Evolutionary conservation across 2,113 vertebrate genomes (phyloP).

Genomic region (Lamprotornis superbus): DNA sequence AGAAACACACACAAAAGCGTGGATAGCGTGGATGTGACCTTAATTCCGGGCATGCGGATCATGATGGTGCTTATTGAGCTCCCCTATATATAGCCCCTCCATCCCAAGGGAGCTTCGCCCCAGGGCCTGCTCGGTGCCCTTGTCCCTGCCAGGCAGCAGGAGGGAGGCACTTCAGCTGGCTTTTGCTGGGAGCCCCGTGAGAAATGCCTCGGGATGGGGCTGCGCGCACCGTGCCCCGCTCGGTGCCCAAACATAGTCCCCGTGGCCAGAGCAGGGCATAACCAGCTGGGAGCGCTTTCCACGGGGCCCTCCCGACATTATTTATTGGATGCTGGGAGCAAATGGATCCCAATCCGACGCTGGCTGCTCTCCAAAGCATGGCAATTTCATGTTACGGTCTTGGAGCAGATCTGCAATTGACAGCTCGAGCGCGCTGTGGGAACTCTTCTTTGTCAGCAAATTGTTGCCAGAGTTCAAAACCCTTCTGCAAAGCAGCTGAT

Average conservation of each 20-base stretch:
- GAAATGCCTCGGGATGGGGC: slow-evolving; percentile 16
- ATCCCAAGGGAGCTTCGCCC: slow-evolving; percentile 25
- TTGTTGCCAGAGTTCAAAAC: background rate
- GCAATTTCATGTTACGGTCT: background rate
- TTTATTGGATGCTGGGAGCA: background rate
- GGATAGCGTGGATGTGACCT: background rate
- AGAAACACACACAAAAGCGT: background rate
- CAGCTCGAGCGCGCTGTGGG: background rate
- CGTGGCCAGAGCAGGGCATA: slow-evolving; percentile 4
- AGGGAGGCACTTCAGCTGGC: slow-evolving; percentile 54
- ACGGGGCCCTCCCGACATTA: background rate
- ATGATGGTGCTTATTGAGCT: slow-evolving; percentile 65
- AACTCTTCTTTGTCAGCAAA: background rate
- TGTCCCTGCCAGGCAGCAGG: background rate
- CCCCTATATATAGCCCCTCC: slow-evolving; percentile 74
- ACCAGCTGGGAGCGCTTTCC: slow-evolving; percentile 40
- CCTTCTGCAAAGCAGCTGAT: background rate
- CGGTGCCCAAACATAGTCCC: slow-evolving; percentile 66
- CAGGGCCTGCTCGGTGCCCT: slow-evolving; percentile 59
- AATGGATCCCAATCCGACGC: background rate
- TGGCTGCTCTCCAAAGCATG: slow-evolving; percentile 18
- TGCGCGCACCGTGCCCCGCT: background rate
- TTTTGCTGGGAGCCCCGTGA: slow-evolving; percentile 1
- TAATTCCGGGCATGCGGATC: background rate
- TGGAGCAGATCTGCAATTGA: background rate